These are phyloP conservation scores for Drosophila nikananu DNA, from an alignment of 1,140 invertebrate genomes.

Conservation along the genomic window DNA sequence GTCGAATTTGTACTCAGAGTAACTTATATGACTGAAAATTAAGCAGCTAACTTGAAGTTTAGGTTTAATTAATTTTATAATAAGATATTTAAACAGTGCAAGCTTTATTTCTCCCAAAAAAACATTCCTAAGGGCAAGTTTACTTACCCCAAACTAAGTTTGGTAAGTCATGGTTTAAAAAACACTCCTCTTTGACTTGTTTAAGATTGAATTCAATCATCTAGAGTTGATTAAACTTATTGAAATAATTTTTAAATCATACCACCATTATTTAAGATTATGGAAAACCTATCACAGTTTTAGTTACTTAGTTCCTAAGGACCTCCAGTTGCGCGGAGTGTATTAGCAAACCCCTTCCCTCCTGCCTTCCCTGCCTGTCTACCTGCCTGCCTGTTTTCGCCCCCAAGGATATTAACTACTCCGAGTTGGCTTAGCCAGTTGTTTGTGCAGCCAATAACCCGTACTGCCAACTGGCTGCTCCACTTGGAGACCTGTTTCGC, in stretches of 20 bases:
- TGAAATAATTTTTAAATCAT: neutral
- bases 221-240: neutral
- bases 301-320: neutral
- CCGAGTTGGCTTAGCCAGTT: constrained; percentile 51
- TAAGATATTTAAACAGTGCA: too few species aligned
- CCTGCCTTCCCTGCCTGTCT: constrained; percentile 12
- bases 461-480: constrained; percentile 35
- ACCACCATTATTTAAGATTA: too few species aligned
- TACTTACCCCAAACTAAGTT: neutral
- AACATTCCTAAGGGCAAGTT: neutral
- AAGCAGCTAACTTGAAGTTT: neutral
- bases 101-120: neutral
- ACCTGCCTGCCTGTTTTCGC: constrained; percentile 18
- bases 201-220: neutral
- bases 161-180: neutral
- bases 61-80: neutral
- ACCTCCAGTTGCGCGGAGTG: constrained; percentile 4
- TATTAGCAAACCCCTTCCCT: neutral
- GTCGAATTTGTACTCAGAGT: too few species aligned
- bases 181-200: neutral
- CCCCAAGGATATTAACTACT: constrained; percentile 55
- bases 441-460: constrained; percentile 50
- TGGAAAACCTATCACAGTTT: too few species aligned
- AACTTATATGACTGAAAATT: neutral
- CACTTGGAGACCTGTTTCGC: constrained; percentile 12